Base-by-base conservation (phyloP, 1,140 invertebrate species). In the Thaumatotibia leucotreta region DNA sequence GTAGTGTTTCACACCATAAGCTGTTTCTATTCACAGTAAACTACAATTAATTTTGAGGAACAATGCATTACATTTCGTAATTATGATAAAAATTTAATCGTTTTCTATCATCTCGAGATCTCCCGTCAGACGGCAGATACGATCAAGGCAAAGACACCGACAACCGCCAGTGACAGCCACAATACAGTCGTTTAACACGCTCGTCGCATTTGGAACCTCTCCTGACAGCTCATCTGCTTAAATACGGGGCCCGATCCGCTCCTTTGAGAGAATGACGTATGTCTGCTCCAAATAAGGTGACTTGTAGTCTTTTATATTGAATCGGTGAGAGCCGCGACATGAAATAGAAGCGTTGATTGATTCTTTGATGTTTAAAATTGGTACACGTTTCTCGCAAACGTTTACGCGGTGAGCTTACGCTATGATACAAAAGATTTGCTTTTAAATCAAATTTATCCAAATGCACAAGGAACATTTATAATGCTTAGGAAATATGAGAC, bases 131-230 rank as follows among this genome's bases (percentile, higher is more conserved):
- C 17, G 39, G 5, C 39, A 45, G 73, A 74, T 64, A 74, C 69
- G 78, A 75, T 67, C 27, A 39, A 62, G 61, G 66, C 79, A 86
- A 86, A 86, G 87, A 78, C 69, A 79, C 83, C 83, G 83, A 75
- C 72, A 67, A 45, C 70, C 63, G 52, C 50, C 77, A 85, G 82
- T 82, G 84, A 86, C 83, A 84, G 80, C 72, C 75, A 89, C 82
- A 89, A 87, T 84, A 78, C 82, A 76, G 75, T 81, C 82, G 82
- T 88, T 88, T 88, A 87, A 86, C 82, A 85, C 83, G 83, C 84
- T 82, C 79, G 77, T 84, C 83, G 77, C 80, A 77, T 82, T 82
- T 76, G 78, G 79, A 79, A 66, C 68, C 73, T 76, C 69, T 75
- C 80, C 77, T 86, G 85, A 89, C 85, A 86, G 83, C 77, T 85